Percentiles rank a stretch among this genome's conserved stretches.
Conservation (phyloP, 2,888 invertebrate species). For the Himalopsyche kuldschensis region DNA sequence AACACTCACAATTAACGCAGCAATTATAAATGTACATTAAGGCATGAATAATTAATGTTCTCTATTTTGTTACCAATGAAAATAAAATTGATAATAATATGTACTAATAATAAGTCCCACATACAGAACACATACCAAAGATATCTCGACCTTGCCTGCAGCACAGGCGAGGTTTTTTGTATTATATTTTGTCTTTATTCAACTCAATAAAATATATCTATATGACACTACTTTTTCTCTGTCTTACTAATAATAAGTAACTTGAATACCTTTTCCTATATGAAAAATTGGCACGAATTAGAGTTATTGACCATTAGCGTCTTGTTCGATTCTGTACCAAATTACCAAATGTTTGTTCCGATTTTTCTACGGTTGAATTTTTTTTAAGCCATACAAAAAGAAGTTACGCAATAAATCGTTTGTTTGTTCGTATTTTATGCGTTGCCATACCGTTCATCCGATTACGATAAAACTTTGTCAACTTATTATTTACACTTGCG, state of each 20-base stretch:
- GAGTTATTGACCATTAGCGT: not conserved
- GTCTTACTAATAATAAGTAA: not conserved
- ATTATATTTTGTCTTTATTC: not conserved
- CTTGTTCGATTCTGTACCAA: not conserved
- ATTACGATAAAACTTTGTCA: too few relatives aligned
- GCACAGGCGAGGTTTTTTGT: slow-evolving; percentile 1
- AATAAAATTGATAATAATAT: too few relatives aligned
- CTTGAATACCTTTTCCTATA: not conserved
- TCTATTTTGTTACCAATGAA: too few relatives aligned
- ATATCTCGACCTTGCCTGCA: slow-evolving; percentile 5
- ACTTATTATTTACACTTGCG: too few relatives aligned
- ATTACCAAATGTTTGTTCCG: not conserved
- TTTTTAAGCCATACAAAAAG: too few relatives aligned
- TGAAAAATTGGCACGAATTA: not conserved
- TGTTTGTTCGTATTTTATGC: too few relatives aligned
- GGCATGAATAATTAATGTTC: too few relatives aligned
- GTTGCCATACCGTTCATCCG: too few relatives aligned
- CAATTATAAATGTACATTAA: too few relatives aligned
- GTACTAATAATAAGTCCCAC: too few relatives aligned
- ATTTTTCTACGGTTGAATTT: not conserved
- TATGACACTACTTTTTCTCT: not conserved
- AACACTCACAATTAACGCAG: too few relatives aligned
- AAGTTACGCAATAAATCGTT: too few relatives aligned
- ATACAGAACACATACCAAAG: not conserved
- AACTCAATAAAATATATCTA: not conserved